Evolutionary conservation across 2,113 vertebrate species (phyloP).

Genomic region (Aplodontia rufa): DNA sequence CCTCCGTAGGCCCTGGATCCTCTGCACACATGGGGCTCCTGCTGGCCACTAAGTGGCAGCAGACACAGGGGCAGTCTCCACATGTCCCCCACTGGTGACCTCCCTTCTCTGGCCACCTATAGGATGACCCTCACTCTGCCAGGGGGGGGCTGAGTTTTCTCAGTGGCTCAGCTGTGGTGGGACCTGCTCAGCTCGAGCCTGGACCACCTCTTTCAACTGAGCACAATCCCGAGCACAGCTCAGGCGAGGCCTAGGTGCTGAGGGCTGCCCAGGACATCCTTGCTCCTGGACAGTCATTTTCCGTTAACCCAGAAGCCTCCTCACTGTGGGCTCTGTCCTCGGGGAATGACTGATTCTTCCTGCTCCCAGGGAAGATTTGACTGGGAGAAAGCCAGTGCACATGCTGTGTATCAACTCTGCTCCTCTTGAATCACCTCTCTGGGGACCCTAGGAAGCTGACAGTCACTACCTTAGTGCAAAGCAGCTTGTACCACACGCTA

Average conservation of each 20-base stretch:
- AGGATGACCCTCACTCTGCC: rapidly evolving
- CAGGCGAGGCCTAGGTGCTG: rapidly evolving
- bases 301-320: not conserved
- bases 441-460: not conserved
- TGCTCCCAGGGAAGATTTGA: not conserved
- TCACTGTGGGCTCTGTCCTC: not conserved
- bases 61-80: not conserved
- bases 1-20: not conserved
- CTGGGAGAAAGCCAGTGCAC: rapidly evolving
- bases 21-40: not conserved
- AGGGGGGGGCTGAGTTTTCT: not conserved
- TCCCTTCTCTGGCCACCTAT: not conserved
- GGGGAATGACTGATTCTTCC: not conserved
- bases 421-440: not conserved
- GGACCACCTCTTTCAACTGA: not conserved
- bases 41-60: no score
- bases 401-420: rapidly evolving
- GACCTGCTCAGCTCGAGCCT: not conserved
- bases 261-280: not conserved
- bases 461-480: not conserved
- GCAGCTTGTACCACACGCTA: not conserved
- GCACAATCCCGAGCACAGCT: not conserved
- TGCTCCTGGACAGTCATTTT: not conserved
- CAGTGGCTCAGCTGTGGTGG: no score
- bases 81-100: not conserved